Conservation (phyloP, 1,140 invertebrate genomes). For the Brachionus plicatilis region DNA sequence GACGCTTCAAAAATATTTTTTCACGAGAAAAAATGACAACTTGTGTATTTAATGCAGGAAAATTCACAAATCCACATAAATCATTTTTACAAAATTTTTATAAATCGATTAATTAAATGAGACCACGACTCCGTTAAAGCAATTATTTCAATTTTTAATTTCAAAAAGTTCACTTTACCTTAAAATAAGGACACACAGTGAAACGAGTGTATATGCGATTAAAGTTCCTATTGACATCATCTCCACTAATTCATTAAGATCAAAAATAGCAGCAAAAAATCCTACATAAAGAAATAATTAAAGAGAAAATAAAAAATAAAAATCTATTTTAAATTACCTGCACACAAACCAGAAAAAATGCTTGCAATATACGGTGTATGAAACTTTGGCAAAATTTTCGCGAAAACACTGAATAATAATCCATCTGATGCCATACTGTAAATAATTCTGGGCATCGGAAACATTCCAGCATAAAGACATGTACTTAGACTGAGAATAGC, state of each 20-base stretch:
- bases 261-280: slow-evolving; percentile 76
- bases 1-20: too few relatives aligned
- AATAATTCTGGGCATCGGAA: slow-evolving; percentile 85
- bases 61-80: too few relatives aligned
- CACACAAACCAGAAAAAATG: slow-evolving; percentile 69
- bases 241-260: slow-evolving; percentile 78
- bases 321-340: slow-evolving; percentile 58
- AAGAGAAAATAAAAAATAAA: neutral
- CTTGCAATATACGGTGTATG: slow-evolving; percentile 78
- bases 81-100: too few relatives aligned
- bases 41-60: too few relatives aligned
- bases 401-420: slow-evolving; percentile 47
- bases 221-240: slow-evolving; percentile 93
- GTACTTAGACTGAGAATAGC: slow-evolving; percentile 55
- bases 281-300: slow-evolving; percentile 55
- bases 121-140: too few relatives aligned
- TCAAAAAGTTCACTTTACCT: slow-evolving; percentile 45
- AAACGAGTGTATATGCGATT: slow-evolving; percentile 83
- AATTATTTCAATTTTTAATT: neutral
- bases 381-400: slow-evolving; percentile 54
- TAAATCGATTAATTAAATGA: too few relatives aligned
- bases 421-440: slow-evolving; percentile 61
- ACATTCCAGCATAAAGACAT: slow-evolving; percentile 85
- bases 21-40: too few relatives aligned
- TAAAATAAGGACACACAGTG: slow-evolving; percentile 76